Percentiles rank a stretch among this genome's conserved stretches.
Evolutionary conservation across 1,140 invertebrate species (phyloP).

Genomic region (Reticulitermes speratus): DNA sequence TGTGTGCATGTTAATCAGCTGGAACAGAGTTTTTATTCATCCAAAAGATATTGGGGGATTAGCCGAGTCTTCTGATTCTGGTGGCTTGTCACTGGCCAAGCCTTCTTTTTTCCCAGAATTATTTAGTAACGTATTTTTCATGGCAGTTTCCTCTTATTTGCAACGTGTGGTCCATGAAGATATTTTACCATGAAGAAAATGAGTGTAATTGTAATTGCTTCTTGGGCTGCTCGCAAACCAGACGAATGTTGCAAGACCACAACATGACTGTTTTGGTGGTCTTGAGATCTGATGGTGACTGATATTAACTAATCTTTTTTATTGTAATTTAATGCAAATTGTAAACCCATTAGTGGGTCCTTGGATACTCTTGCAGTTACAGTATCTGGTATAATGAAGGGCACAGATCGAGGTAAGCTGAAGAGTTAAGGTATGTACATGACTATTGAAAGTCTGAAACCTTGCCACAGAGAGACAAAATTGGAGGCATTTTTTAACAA

Average conservation of each 20-base stretch:
- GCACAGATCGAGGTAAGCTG: background rate
- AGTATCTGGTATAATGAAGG: background rate
- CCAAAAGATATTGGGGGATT: background rate
- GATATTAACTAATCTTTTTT: slow-evolving; percentile 8
- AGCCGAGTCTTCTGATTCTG: background rate
- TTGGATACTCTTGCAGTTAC: background rate
- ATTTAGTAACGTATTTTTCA: slow-evolving; percentile 5
- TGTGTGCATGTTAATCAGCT: background rate
- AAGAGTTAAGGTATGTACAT: background rate
- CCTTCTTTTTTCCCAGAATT: background rate
- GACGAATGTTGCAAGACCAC: background rate
- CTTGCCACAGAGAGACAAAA: background rate
- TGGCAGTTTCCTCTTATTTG: background rate
- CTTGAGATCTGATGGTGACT: background rate
- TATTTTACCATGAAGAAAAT: background rate
- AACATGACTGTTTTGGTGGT: background rate
- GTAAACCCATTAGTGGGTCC: background rate
- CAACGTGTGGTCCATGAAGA: background rate
- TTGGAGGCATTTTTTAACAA: background rate
- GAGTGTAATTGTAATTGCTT: slow-evolving; percentile 13
- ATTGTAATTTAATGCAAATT: background rate
- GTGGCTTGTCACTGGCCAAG: background rate
- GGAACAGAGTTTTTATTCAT: background rate
- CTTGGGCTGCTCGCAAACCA: background rate
- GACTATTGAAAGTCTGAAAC: background rate